Conservation (phyloP, 2,888 invertebrate genomes). For the Acronicta aceris region DNA sequence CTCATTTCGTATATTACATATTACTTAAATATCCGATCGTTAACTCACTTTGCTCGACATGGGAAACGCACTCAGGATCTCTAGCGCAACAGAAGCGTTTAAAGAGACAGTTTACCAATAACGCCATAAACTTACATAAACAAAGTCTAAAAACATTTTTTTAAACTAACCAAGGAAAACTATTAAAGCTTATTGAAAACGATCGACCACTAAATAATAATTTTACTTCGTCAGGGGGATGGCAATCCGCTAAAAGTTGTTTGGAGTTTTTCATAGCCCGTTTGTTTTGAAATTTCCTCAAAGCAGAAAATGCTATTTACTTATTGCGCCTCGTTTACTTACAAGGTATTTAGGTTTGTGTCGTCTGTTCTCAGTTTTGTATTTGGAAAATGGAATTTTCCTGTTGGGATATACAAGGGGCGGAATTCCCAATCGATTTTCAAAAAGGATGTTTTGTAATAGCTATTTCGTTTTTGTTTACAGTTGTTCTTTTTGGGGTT, state of each 20-base stretch:
- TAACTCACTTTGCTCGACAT: too few species aligned
- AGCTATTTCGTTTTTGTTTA: constrained; percentile 73
- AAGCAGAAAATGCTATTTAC: constrained; percentile 84
- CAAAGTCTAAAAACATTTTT: background rate
- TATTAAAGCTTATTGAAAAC: constrained; percentile 33
- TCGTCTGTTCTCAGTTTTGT: constrained; percentile 82
- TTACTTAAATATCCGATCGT: too few species aligned
- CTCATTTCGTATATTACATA: too few species aligned
- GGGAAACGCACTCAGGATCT: too few species aligned
- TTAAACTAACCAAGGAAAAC: constrained; percentile 15
- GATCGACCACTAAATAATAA: constrained; percentile 44
- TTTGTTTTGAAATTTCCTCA: constrained; percentile 81
- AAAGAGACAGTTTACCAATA: too few species aligned
- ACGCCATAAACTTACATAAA: background rate
- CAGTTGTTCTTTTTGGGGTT: constrained; percentile 60
- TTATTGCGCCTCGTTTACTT: constrained; percentile 87
- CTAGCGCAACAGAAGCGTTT: background rate
- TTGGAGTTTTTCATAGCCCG: constrained; percentile 76
- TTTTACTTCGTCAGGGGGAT: constrained; percentile 54
- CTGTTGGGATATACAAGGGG: constrained; percentile 79
- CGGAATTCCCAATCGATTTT: constrained; percentile 84
- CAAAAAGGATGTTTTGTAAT: constrained; percentile 76
- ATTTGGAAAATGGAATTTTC: constrained; percentile 87
- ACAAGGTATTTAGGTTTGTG: constrained; percentile 86
- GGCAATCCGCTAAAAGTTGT: constrained; percentile 76